A percentile compares a stretch with the other conserved stretches of the same genome.
Evolutionary conservation across 2,113 vertebrate genomes (phyloP).

Genomic region (Cygnus atratus): DNA sequence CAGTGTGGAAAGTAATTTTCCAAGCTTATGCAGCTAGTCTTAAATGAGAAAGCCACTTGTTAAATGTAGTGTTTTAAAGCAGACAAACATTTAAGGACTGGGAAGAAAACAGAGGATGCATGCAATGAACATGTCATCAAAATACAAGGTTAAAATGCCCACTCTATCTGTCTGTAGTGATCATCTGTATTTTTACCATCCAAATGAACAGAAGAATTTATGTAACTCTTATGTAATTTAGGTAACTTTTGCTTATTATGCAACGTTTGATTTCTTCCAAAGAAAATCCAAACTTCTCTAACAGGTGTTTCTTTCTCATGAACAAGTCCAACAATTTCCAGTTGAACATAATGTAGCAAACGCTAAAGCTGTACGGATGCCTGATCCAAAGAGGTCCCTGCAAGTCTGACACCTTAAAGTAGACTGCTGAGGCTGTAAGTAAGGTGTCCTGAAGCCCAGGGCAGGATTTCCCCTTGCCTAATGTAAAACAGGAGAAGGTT

Average conservation of each 20-base stretch:
- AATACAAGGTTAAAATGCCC: background rate
- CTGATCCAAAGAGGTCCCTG: background rate
- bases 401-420: background rate
- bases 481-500: background rate
- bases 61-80: background rate
- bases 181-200: background rate
- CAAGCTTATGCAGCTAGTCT: background rate
- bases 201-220: background rate
- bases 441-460: background rate
- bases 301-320: background rate
- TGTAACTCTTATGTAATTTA: background rate
- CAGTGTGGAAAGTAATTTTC: background rate
- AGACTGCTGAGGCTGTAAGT: background rate
- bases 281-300: background rate
- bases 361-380: background rate
- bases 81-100: background rate
- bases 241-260: background rate
- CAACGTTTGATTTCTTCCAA: background rate
- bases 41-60: background rate
- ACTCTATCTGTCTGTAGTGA: background rate
- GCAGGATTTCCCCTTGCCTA: background rate
- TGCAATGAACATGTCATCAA: background rate
- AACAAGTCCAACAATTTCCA: background rate
- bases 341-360: fast-evolving
- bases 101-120: background rate